Conservation (phyloP, 2,797 vertebrate genomes). For the Linurgus olivaceus region DNA sequence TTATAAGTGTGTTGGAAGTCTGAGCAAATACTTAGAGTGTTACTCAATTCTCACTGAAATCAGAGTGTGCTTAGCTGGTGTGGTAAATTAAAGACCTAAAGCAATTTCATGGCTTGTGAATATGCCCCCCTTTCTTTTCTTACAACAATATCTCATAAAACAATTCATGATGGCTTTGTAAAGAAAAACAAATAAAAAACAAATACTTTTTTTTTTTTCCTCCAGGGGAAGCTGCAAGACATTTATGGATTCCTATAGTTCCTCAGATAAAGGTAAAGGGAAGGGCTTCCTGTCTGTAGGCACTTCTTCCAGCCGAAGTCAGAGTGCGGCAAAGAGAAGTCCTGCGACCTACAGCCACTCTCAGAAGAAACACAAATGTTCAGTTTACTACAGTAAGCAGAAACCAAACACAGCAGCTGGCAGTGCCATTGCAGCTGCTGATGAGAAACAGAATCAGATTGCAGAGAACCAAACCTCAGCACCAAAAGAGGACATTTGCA, state of each 20-base stretch:
- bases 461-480: constrained; percentile 63
- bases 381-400: constrained; percentile 89
- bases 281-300: constrained; percentile 87
- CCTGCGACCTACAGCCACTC: constrained; percentile 81
- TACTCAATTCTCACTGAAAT: not conserved
- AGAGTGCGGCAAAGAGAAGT: constrained; percentile 85
- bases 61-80: not conserved
- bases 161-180: not conserved
- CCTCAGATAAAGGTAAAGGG: constrained; percentile 95
- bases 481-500: constrained; percentile 69
- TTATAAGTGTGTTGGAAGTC: not conserved
- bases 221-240: constrained; percentile 91
- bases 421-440: constrained; percentile 54
- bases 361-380: constrained; percentile 94
- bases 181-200: not conserved
- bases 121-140: not conserved
- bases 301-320: constrained; percentile 79
- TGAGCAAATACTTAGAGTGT: not conserved
- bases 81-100: not conserved
- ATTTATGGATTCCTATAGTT: constrained; percentile 87
- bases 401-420: constrained; percentile 75
- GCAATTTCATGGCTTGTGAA: not conserved
- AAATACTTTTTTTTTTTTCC: not conserved
- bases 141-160: not conserved
- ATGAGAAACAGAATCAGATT: constrained; percentile 77